Base-by-base conservation (phyloP, 2,113 vertebrate genomes). In the Sylvilagus bachmani region DNA sequence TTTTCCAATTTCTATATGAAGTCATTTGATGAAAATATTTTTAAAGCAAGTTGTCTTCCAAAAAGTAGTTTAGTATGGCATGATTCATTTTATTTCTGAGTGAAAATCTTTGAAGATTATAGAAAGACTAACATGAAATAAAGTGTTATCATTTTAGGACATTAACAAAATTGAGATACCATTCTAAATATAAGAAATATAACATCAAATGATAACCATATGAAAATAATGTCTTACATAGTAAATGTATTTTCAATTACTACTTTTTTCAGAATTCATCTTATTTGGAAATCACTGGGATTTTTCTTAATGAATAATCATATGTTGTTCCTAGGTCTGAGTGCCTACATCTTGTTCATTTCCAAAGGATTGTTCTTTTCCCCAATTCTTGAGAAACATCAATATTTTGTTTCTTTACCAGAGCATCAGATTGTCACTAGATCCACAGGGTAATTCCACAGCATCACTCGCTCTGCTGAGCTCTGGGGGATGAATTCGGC, bases 1-100 rank as follows among this genome's bases (percentile, higher is more conserved):
- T 62, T 87, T 19, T 25, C 33, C 9, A 78, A 73, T 64, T 31
- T 88, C 22, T 79, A 38, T 79, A 81, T 82, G 74, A 90, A 82
- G 13, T 0, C 29, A 75, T 83, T 88, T 82, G 16, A 90, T 90
- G 13, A 82, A 92, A 96, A 80, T 91, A 10, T 33, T 84, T 16
- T 44, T n/a, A 74, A 2, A 70, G 38, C 0, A 94, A 90, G 12
- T 83, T 71, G 10, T 93, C 36, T 81, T 86, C n/a, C 27, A 91
- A 71, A 77, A 89, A 61, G 3, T 6, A 70, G 33, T 79, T 29
- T 89, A 92, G 61, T 67, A 95, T 71, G 61, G 0, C 8, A 75
- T 80, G 22, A 80, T 77, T 77, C 93, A 10, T 17, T 87, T 95
- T 61, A 73, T 73, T 85, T 78, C 10, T 94, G 44, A 79, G 3